Percentiles rank a stretch among this genome's conserved stretches.
phyloP scores from a whole-genome alignment of 2,797 vertebrate genomes.

The Poeciliopsis gracilis region DNA sequence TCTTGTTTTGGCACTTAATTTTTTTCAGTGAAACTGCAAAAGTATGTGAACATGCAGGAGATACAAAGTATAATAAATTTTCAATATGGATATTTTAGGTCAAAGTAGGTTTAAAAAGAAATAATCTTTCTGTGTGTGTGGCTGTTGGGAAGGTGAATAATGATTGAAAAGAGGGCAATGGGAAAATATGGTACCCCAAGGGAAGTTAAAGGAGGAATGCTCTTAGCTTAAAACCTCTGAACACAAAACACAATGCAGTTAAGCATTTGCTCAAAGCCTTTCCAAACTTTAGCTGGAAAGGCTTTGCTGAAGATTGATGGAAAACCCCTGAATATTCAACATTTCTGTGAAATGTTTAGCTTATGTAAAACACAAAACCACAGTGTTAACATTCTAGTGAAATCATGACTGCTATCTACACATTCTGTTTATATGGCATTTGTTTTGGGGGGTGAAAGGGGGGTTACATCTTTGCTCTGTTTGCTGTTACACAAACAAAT shows the following conservation, averaged over 20 bases:
- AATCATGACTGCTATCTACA: not conserved
- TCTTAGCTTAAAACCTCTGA: constrained; percentile 27
- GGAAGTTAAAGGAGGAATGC: constrained; percentile 33
- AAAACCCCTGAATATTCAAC: not conserved
- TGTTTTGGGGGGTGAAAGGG: not conserved
- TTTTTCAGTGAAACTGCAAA: not conserved
- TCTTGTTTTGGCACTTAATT: not conserved
- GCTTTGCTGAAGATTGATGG: not conserved
- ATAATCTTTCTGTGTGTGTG: constrained; percentile 35
- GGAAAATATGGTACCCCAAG: constrained; percentile 21
- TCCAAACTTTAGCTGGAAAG: not conserved
- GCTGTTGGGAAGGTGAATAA: constrained; percentile 31
- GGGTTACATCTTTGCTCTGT: not conserved
- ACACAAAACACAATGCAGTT: not conserved
- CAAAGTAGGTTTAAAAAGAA: not conserved
- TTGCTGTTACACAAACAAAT: not conserved
- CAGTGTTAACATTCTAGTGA: not conserved
- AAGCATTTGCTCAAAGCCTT: not conserved
- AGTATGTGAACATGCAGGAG: not conserved
- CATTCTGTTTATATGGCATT: not conserved
- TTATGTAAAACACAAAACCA: not conserved
- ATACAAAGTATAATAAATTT: not conserved
- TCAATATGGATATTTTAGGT: not conserved
- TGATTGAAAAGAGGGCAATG: constrained; percentile 17
- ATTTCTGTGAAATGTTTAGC: not conserved